phyloP scores from a whole-genome alignment of 2,888 invertebrate species.

The Ganaspis brasiliensis region DNA sequence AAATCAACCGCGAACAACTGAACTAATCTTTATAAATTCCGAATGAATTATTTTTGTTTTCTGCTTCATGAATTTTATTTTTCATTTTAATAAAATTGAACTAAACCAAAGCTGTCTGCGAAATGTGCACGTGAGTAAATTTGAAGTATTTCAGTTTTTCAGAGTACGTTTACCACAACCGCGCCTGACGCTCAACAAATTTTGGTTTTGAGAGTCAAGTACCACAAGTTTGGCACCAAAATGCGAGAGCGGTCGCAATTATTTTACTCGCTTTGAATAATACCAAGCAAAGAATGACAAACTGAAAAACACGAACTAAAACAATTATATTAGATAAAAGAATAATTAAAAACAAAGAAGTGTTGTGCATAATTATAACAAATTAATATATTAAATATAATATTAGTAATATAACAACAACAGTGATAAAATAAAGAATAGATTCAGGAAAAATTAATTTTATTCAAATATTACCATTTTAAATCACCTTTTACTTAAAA shows the following conservation, averaged over 20 bases:
- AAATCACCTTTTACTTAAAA: too few species aligned
- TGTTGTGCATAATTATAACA: too few species aligned
- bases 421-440: too few species aligned
- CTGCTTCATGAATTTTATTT: background rate
- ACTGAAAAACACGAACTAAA: background rate
- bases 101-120: background rate
- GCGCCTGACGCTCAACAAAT: constrained; percentile 6
- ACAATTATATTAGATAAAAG: too few species aligned
- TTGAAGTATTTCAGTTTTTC: constrained; percentile 11
- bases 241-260: constrained; percentile 7
- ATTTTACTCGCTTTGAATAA: background rate
- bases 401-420: too few species aligned
- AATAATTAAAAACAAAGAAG: too few species aligned
- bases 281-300: background rate
- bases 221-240: constrained; percentile 17
- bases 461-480: too few species aligned
- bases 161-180: constrained; percentile 5
- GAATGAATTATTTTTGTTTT: too few species aligned
- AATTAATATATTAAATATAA: too few species aligned
- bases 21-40: too few species aligned
- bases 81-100: background rate
- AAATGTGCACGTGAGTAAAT: constrained; percentile 6
- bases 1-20: too few species aligned
- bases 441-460: too few species aligned
- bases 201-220: constrained; percentile 15